Conservation (phyloP, 2,797 vertebrate genomes). For the Lindbergichthys nudifrons region DNA sequence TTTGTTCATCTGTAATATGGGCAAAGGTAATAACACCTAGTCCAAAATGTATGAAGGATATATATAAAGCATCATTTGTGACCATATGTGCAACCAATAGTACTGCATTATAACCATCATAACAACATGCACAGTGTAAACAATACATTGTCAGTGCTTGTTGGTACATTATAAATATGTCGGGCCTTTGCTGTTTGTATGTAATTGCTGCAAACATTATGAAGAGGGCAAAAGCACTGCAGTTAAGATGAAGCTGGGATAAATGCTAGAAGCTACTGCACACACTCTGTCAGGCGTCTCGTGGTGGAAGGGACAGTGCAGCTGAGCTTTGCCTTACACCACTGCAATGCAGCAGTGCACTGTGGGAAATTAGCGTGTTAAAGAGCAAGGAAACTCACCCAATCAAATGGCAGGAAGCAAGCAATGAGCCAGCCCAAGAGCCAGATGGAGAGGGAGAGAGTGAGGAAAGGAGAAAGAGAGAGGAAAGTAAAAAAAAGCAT, state of each 20-base stretch:
- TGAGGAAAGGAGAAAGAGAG: conserved; percentile 43
- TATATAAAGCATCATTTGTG: background rate
- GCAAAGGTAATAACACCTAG: background rate
- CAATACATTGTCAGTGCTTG: background rate
- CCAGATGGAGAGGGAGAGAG: conserved; percentile 64
- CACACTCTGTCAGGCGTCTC: conserved; percentile 53
- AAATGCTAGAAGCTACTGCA: conserved; percentile 49
- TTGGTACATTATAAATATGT: background rate
- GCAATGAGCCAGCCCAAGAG: conserved; percentile 93
- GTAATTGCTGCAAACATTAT: conserved; percentile 31
- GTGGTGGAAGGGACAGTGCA: conserved; percentile 58
- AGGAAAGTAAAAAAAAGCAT: conserved; percentile 35
- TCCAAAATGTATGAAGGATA: background rate
- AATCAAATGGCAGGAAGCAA: conserved; percentile 94
- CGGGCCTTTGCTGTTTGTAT: background rate
- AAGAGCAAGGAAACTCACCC: conserved; percentile 92
- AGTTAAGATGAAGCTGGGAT: conserved; percentile 36
- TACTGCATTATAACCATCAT: background rate
- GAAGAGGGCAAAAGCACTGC: conserved; percentile 39
- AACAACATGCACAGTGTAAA: background rate
- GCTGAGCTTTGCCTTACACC: conserved; percentile 64
- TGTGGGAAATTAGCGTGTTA: conserved; percentile 81
- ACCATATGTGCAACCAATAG: background rate
- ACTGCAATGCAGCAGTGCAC: conserved; percentile 82
- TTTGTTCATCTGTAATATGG: background rate